phyloP scores from a whole-genome alignment of 2,113 vertebrate genomes.

The Saimiri boliviensis region DNA sequence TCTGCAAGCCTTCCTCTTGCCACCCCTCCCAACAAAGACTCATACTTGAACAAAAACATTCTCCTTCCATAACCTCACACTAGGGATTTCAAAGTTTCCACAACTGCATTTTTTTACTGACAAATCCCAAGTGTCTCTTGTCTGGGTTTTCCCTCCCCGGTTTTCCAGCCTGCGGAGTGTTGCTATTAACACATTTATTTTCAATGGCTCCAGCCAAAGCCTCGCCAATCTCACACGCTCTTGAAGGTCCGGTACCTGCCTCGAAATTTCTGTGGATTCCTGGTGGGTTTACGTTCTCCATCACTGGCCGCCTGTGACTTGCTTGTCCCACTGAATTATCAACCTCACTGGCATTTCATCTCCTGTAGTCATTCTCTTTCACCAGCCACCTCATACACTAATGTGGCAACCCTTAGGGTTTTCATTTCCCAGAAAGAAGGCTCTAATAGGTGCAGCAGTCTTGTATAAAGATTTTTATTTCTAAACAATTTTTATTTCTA shows the following conservation, averaged over 20 bases:
- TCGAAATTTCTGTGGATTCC: background rate
- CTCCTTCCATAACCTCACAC: background rate
- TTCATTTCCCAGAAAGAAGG: background rate
- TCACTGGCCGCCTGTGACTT: too few species aligned
- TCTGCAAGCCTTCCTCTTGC: background rate
- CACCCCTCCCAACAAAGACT: background rate
- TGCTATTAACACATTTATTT: background rate
- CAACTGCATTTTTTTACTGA: background rate
- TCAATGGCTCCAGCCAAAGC: background rate
- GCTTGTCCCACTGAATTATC: background rate
- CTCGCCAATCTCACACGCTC: background rate
- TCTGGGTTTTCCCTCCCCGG: background rate
- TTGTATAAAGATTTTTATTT: background rate
- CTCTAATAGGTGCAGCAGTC: background rate
- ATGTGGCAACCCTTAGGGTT: background rate
- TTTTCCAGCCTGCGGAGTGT: background rate
- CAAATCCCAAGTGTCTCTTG: background rate
- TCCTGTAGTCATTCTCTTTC: background rate
- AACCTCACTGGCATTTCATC: background rate
- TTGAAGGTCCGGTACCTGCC: background rate
- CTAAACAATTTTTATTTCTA: too few species aligned
- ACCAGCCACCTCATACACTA: background rate
- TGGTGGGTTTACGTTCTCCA: background rate
- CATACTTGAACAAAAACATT: background rate
- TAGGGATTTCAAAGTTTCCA: background rate